These are phyloP conservation scores for Conistra vaccinii DNA, from an alignment of 2,888 invertebrate species.

Conservation along the genomic window DNA sequence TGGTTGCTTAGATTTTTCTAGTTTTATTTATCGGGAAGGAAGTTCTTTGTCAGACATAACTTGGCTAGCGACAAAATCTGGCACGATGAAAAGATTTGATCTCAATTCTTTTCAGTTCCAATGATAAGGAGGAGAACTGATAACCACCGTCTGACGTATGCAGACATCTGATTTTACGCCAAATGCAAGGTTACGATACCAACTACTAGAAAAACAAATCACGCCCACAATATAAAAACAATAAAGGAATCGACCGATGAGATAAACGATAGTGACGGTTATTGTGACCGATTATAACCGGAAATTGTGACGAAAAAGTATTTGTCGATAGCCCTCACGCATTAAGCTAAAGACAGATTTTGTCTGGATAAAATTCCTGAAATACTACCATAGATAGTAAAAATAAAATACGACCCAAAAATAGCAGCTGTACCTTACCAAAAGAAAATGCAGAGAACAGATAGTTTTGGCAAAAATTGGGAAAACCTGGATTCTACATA, in stretches of 20 bases:
- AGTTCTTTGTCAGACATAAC: neutral
- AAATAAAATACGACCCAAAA: neutral
- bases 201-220: slow-evolving; percentile 51
- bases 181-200: slow-evolving; percentile 6
- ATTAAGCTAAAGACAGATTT: neutral
- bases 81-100: neutral
- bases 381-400: neutral
- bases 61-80: neutral
- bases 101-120: neutral
- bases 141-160: neutral
- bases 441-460: slow-evolving; percentile 12
- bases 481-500: neutral
- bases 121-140: neutral
- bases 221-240: slow-evolving; percentile 30
- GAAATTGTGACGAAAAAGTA: slow-evolving; percentile 21
- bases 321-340: neutral
- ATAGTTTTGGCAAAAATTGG: neutral
- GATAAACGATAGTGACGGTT: slow-evolving; percentile 42
- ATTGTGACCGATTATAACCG: slow-evolving; percentile 26
- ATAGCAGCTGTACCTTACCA: neutral
- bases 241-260: slow-evolving; percentile 21
- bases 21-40: neutral
- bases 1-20: neutral
- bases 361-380: neutral
- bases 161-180: slow-evolving; percentile 2